phyloP scores from a whole-genome alignment of 2,888 invertebrate species.

The Teleogryllus oceanicus region DNA sequence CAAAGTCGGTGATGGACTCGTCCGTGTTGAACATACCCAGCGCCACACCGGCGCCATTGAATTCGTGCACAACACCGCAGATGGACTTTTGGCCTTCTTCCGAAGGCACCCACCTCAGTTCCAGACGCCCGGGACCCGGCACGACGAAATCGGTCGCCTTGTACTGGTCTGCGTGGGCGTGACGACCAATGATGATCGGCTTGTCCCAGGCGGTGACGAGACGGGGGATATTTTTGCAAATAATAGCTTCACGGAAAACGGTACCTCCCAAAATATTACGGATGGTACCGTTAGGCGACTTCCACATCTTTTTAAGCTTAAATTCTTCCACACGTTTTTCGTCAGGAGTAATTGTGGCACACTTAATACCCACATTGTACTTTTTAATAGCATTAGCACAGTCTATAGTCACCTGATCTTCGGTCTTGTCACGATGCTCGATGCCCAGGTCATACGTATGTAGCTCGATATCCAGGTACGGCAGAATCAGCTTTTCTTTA shows the following conservation, averaged over 20 bases:
- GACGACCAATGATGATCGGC: slow-evolving; percentile 97
- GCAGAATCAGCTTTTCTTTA: slow-evolving; percentile 93
- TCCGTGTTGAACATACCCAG: slow-evolving; percentile 97
- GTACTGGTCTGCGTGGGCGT: slow-evolving; percentile 97
- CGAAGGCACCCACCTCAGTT: slow-evolving; percentile 74
- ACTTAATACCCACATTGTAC: slow-evolving; percentile 98
- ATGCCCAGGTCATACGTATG: slow-evolving; percentile 94
- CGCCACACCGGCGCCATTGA: slow-evolving; percentile 84
- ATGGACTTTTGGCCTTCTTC: slow-evolving; percentile 60
- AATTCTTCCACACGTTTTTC: slow-evolving; percentile 92
- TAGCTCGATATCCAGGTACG: slow-evolving; percentile 91
- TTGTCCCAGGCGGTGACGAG: slow-evolving; percentile 92
- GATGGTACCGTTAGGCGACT: slow-evolving; percentile 84
- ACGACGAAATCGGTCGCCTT: slow-evolving; percentile 96
- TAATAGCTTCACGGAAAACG: slow-evolving; percentile 80
- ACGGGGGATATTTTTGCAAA: slow-evolving; percentile 90
- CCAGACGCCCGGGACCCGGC: slow-evolving; percentile 83
- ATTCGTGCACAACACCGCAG: slow-evolving; percentile 71
- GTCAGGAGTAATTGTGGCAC: slow-evolving; percentile 97
- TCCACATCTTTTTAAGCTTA: slow-evolving; percentile 86
- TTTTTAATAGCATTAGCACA: slow-evolving; percentile 95
- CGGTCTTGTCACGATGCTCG: slow-evolving; percentile 88
- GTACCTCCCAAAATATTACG: slow-evolving; percentile 83
- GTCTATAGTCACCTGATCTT: slow-evolving; percentile 93
- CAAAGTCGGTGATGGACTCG: slow-evolving; percentile 88